phyloP scores from a whole-genome alignment of 2,888 invertebrate genomes.

The Acleris literana region DNA sequence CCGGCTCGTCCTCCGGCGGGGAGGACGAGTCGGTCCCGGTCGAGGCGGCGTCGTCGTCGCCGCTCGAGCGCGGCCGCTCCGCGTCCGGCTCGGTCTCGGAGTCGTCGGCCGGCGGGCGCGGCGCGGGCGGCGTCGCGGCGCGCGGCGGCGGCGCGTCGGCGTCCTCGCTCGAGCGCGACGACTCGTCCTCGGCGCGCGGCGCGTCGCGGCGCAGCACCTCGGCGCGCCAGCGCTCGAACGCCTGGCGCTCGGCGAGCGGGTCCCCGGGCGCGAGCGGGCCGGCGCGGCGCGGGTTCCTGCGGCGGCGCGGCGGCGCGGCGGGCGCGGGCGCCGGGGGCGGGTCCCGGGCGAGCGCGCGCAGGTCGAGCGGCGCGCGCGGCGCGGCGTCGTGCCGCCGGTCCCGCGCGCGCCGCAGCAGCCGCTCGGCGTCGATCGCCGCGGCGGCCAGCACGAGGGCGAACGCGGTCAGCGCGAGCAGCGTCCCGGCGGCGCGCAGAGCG shows the following conservation, averaged over 20 bases:
- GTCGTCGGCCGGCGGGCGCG: slow-evolving; percentile 29
- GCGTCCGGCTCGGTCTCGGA: slow-evolving; percentile 24
- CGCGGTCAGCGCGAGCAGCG: slow-evolving; percentile 53
- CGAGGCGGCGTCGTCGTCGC: slow-evolving; percentile 29
- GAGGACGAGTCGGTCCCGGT: slow-evolving; percentile 27
- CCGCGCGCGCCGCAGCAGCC: slow-evolving; percentile 47
- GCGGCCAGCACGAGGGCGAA: slow-evolving; percentile 60
- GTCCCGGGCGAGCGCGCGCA: slow-evolving; percentile 41
- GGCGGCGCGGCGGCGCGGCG: slow-evolving; percentile 28
- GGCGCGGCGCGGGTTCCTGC: slow-evolving; percentile 17
- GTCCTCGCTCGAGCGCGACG: slow-evolving; percentile 59
- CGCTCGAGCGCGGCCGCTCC: slow-evolving; percentile 27
- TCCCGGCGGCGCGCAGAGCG: slow-evolving; percentile 79
- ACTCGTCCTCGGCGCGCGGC: slow-evolving; percentile 49
- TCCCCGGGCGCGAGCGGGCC: slow-evolving; percentile 46
- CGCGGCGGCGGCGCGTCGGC: slow-evolving; percentile 41
- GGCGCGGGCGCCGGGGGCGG: slow-evolving; percentile 40
- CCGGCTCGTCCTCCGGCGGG: slow-evolving; percentile 38
- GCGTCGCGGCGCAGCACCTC: slow-evolving; percentile 53
- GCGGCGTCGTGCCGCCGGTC: slow-evolving; percentile 43
- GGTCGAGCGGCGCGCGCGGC: slow-evolving; percentile 48
- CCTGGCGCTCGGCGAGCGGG: slow-evolving; percentile 62
- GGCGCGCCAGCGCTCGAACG: slow-evolving; percentile 71
- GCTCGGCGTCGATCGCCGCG: slow-evolving; percentile 54
- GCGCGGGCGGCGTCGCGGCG: slow-evolving; percentile 23